Conservation (phyloP, 2,888 invertebrate species). For the Lasioglossum leucozonium region DNA sequence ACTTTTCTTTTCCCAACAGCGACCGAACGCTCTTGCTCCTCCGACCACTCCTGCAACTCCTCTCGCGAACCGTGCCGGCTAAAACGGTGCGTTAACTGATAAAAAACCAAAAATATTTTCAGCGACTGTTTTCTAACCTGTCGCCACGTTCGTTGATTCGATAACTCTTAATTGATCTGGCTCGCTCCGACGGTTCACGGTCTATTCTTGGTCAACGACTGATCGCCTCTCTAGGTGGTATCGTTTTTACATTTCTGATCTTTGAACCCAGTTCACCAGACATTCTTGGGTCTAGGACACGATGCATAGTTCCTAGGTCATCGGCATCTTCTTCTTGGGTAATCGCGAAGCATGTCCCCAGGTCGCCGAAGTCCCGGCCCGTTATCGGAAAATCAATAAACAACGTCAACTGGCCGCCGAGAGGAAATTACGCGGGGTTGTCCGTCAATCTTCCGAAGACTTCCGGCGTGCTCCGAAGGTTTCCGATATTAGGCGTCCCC, state of each 20-base stretch:
- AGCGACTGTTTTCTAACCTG: neutral
- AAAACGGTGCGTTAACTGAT: neutral
- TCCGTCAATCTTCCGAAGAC: neutral
- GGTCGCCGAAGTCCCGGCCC: neutral
- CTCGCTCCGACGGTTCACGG: neutral
- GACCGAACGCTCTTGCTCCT: conserved; percentile 24
- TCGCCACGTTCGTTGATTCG: neutral
- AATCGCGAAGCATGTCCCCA: neutral
- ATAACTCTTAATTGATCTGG: neutral
- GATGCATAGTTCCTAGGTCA: neutral
- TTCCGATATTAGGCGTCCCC: neutral
- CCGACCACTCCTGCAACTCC: neutral
- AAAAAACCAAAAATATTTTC: neutral
- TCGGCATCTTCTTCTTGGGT: neutral
- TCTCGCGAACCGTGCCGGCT: neutral
- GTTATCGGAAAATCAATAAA: conserved; percentile 20
- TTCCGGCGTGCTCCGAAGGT: neutral
- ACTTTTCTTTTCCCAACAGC: conserved; percentile 32
- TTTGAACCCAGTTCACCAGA: too few species aligned
- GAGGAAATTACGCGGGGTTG: neutral
- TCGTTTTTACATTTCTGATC: neutral
- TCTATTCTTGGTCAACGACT: neutral
- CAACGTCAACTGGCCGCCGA: neutral
- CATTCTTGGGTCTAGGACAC: neutral
- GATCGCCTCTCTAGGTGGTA: neutral